These are phyloP conservation scores for Drosophila paracracens DNA, from an alignment of 2,888 invertebrate genomes.

Conservation along the genomic window DNA sequence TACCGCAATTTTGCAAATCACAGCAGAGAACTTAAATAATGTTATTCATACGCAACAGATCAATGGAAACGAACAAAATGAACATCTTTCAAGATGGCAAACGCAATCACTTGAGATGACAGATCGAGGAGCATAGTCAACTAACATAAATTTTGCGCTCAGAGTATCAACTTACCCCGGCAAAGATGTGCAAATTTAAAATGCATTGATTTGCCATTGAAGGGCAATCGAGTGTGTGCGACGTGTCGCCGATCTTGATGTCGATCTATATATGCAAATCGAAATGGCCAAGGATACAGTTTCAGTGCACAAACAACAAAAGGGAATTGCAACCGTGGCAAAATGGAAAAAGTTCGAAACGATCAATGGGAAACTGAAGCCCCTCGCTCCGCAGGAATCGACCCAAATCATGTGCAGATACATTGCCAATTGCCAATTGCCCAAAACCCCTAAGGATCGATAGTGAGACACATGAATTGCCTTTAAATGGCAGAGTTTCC, in stretches of 20 bases:
- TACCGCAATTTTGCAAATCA: neutral
- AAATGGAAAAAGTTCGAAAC: conserved; percentile 47
- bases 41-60: conserved; percentile 19
- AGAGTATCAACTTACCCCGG: conserved; percentile 64
- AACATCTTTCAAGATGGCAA: conserved; percentile 47
- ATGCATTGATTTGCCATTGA: conserved; percentile 72
- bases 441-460: conserved; percentile 48
- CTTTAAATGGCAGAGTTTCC: conserved; percentile 42
- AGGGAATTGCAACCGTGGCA: conserved; percentile 75
- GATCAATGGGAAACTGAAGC: conserved; percentile 34
- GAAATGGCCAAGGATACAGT: conserved; percentile 56
- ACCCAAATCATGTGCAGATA: conserved; percentile 38
- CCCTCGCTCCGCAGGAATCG: neutral
- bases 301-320: conserved; percentile 73
- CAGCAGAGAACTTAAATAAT: neutral
- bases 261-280: conserved; percentile 62
- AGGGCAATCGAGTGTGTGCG: conserved; percentile 73
- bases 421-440: conserved; percentile 47
- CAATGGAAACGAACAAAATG: conserved; percentile 41
- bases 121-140: conserved; percentile 37
- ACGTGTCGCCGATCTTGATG: conserved; percentile 54
- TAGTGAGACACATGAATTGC: conserved; percentile 61
- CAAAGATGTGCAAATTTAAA: conserved; percentile 50
- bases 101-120: conserved; percentile 49
- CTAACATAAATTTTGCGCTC: conserved; percentile 40